Base-by-base conservation (phyloP, 1,140 invertebrate species). In the Halyomorpha halys region DNA sequence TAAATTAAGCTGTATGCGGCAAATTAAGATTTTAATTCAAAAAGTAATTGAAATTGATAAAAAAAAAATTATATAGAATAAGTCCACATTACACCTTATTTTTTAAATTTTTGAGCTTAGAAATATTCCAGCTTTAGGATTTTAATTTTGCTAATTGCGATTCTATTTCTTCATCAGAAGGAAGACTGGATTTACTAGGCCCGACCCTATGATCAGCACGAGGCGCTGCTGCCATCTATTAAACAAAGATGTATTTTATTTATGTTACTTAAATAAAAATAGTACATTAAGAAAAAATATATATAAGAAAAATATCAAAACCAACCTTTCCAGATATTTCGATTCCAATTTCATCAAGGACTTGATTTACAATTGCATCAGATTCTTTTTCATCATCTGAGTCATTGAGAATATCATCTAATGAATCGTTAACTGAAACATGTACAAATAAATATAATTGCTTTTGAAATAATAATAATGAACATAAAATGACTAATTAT, bases 311-410 rank as follows among this genome's bases (percentile, higher is more conserved):
- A n/a, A n/a, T n/a, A n/a, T n/a, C n/a, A n/a, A n/a, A 3, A 51
- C n/a, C 70, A 74, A 91, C 87, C 81, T 92, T 91, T 72, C 88
- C 89, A 68, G 87, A 86, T 61, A 94, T 87, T 77, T 96, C 93
- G 77, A 97, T 96, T 65, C 92, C 93, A 73, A 97, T 96, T 78
- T 97, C 93, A 81, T 95, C 93, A 9, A 97, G 77, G 13, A 97
- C 90, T 78, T 94, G 82, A 70, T 81, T 86, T 4, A 97, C 85
- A 77, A 96, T 84, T 54, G 83, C 83, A 71, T 94, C 87, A 72
- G 84, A 81, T 78, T 94, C 91, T 67, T 90, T 87, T 76, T 96
- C 92, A 77, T 96, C 92, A 14, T 86, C 91, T 19, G 89, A 91
- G 71, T 92, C 91, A 62, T 81, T 82, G 53, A 97, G 78, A 70